Base-by-base conservation (phyloP, 1,140 invertebrate genomes). In the Anagrus nilaparvatae region DNA sequence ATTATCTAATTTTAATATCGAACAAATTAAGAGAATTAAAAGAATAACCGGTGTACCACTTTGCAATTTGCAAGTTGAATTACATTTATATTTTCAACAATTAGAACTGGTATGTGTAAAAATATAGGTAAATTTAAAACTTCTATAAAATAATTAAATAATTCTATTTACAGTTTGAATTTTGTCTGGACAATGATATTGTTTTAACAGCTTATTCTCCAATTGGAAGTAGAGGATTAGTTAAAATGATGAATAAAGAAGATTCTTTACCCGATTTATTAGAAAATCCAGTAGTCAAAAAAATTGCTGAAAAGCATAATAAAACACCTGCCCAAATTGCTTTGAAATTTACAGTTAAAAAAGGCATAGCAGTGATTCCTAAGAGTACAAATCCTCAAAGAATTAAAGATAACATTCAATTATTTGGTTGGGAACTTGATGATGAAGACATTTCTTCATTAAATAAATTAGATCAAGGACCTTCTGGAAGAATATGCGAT, bases 1-100 rank as follows among this genome's bases (percentile, higher is more conserved):
- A 0, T 44, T 89, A 4, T 87, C 84, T 0, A 89, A 89, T 59
- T 89, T 87, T 50, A 87, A 83, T 58, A 67, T 72, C 27, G 52
- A 56, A 8, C 84, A 87, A 65, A 79, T 87, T 40, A 53, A 69
- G 13, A 70, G 70, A 42, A 71, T 88, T 32, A 58, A 82, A 2
- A 65, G 35, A 56, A 60, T 30, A 65, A 79, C 42, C 61, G 73
- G 46, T 76, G 71, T 38, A 64, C 75, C 51, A 71, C 72, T 62
- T 56, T 84, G 48, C 69, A 86, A 59, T 54, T 48, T 74, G 44
- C 76, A 89, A 62, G 70, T 91, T 31, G 89, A 93, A 61, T 62
- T 86, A 13, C 76, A 82, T 51, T 56, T 71, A 4, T 77, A 78
- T 54, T 72, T 77, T 18, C 77, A 79, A 50, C 79, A 82, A 55